Base-by-base conservation (phyloP, 1,140 invertebrate species). In the Stegodyphus dumicola region DNA sequence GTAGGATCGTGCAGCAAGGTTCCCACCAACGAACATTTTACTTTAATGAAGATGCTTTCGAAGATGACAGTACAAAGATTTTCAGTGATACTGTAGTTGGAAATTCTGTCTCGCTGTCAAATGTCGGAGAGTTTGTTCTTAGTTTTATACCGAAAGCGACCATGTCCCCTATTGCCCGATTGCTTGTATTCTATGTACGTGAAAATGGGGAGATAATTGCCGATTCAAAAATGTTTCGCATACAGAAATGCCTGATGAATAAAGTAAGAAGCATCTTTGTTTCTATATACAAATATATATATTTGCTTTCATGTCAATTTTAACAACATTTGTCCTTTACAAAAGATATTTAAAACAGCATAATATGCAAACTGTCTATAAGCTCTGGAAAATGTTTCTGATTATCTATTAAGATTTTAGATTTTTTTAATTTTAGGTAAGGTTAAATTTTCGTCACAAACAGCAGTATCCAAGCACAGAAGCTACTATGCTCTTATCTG, bases 181-280 rank as follows among this genome's bases (percentile, higher is more conserved):
- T 96, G 0, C 90, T 96, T 3, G 92, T 95, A 3, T 96, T 95
- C 88, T 95, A 95, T 90, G 93, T 96, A 10, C 93, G 94, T 7
- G 91, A 93, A 10, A 93, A 94, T 65, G 94, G 94, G 0, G 95
- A 96, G 89, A 93, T 94, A 0, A 93, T 96, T 0, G 91, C 92
- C 0, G 90, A 92, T 48, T 91, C 91, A 49, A 90, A 91, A 1
- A 90, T 88, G 17, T 88, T 93, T 70, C 88, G 91, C 13, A 90
- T 93, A 5, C 90, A 92, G 7, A 90, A 91, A 5, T 93, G 93
- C 81, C 92, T 93, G 85, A 90, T 91, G 15, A 93, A 93, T 86
- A 91, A 92, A 89, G 93, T 93, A 66, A 89, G 73, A 66, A 6
- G 5, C 3, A 53, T 78, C 51, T 60, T 60, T n/a, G 54, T 76